Base-by-base conservation (phyloP, 1,140 invertebrate genomes). In the Rhizoglyphus robini region DNA sequence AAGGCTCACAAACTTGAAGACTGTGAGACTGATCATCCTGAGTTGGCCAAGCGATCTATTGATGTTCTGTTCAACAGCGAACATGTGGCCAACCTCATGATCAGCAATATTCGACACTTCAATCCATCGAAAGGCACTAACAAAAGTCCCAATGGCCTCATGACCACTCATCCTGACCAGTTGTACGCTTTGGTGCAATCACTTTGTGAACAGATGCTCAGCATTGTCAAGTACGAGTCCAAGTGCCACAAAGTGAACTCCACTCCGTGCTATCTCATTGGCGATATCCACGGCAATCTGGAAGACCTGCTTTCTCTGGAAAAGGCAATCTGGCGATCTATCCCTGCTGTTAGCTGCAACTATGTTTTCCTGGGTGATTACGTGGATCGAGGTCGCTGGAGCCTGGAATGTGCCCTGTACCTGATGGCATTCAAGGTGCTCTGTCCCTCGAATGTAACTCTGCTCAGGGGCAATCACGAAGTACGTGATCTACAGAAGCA, bases 401-500 rank as follows among this genome's bases (percentile, higher is more conserved):
- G n/a, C n/a, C n/a, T n/a, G n/a, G n/a, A n/a, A n/a, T n/a, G n/a
- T n/a, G n/a, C n/a, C n/a, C n/a, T n/a, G n/a, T n/a, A n/a, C n/a
- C n/a, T n/a, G n/a, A n/a, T 85, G 71, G 76, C 81, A 23, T 81
- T 83, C 66, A 85, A 85, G 72, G 68, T 83, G 36, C 74, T 83
- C 46, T 77, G 78, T 23, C 82, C 83, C 18, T 69, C 74, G 11
- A 84, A 84, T 72, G 78, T 84, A 60, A 77, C 74, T 68, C 70
- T 85, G 11, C 68, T 85, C 15, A 72, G 83, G 66, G 83, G 83
- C 4, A 84, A n/a, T n/a, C n/a, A n/a, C n/a, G n/a, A n/a, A n/a
- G n/a, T n/a, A n/a, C n/a, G n/a, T n/a, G n/a, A n/a, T 69, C 78
- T 85, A 5, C 85, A 87, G 75, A 80, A 82, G 72, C 82, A 82